Base-by-base conservation (phyloP, 2,113 vertebrate species). In the Aspiorhynchus laticeps region DNA sequence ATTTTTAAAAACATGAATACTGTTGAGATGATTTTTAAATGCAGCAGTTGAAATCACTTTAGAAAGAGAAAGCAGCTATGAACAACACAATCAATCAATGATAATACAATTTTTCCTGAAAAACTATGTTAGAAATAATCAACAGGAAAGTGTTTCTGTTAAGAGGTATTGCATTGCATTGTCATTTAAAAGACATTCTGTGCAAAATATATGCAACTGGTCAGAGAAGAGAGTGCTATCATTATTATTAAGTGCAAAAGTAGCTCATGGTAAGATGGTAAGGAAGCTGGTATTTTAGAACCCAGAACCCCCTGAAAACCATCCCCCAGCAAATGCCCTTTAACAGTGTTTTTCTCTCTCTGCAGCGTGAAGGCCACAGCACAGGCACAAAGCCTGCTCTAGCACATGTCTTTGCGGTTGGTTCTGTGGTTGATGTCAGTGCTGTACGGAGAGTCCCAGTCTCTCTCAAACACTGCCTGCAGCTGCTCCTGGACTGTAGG, bases 391-490 rank as follows among this genome's bases (percentile, higher is more conserved):
- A 24, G 33, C 21, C 14, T 28, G 2, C 31, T 8, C 14, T 85
- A 85, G 78, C 95, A 91, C 0, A 92, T 0, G 1, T 83, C 17
- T 84, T 86, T 87, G 43, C 67, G 21, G 87, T 93, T 19, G 2
- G 89, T 41, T 76, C 82, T 2, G 43, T 91, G 92, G 31, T 84
- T 90, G n/a, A 96, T 69, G 86, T 92, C 90, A 9, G 90, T 0
- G 93, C 96, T 97, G 94, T 97, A 97, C 3, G 10, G n/a, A 0
- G 97, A 97, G 84, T 90, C 43, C 97, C 97, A 98, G 90, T 98
- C 97, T 84, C 97, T 93, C 85, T 96, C 90, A 14, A 98, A 98
- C 56, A 97, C 93, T 0, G 73, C 93, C 87, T 90, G 90, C 24
- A 98, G 93, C 92, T 96, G 96, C 0, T 93, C 92, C 65, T 93